phyloP scores from a whole-genome alignment of 2,797 vertebrate species.

The Ficedula albicollis region DNA sequence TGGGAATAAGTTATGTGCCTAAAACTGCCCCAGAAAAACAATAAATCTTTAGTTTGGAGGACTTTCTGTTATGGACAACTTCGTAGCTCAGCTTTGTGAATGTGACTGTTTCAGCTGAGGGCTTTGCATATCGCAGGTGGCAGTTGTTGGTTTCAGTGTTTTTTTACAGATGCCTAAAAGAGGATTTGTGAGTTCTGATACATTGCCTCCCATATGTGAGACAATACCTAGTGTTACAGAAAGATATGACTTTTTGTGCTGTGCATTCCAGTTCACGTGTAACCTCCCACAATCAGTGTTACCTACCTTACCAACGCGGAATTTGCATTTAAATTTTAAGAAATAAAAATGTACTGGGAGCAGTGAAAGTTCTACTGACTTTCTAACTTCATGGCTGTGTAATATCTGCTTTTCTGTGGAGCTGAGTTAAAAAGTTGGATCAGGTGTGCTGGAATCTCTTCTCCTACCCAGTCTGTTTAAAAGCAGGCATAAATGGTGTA shows the following conservation, averaged over 20 bases:
- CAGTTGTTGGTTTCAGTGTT: background rate
- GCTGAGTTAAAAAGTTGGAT: background rate
- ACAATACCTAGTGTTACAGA: background rate
- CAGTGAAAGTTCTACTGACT: background rate
- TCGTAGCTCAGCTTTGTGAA: background rate
- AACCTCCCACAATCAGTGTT: background rate
- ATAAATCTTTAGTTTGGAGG: background rate
- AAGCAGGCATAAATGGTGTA: conserved; percentile 36
- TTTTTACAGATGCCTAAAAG: conserved; percentile 1
- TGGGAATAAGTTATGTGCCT: background rate
- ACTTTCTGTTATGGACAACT: background rate
- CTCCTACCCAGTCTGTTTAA: background rate
- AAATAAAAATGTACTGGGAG: background rate
- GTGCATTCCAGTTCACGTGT: background rate
- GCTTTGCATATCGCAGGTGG: background rate
- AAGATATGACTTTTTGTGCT: background rate
- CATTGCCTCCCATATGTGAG: background rate
- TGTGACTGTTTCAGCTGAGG: background rate
- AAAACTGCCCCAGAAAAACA: background rate
- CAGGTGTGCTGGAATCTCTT: conserved; percentile 33
- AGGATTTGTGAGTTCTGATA: background rate
- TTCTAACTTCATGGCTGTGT: background rate
- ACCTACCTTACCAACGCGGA: background rate
- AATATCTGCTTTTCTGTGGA: background rate
- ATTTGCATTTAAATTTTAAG: background rate